These are phyloP conservation scores for Tethya wilhelma DNA, from an alignment of 37 sponge, comb jelly and placozoan species.

Conservation along the genomic window DNA sequence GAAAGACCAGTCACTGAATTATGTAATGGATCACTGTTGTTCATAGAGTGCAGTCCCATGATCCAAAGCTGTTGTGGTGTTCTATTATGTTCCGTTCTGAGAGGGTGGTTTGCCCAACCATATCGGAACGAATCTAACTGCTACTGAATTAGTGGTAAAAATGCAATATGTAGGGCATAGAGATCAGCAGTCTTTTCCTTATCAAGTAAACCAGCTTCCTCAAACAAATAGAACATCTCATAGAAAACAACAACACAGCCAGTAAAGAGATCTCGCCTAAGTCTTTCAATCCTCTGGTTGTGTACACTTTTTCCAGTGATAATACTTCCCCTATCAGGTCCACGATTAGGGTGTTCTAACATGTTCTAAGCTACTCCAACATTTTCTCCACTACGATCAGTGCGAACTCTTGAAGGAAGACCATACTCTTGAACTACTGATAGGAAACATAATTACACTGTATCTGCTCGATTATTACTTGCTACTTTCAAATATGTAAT, in stretches of 20 bases:
- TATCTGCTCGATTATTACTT: slow-evolving; percentile 63
- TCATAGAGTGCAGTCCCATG: too few species aligned
- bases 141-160: slow-evolving; percentile 37
- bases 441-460: slow-evolving; percentile 45
- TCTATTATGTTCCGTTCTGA: slow-evolving; percentile 24
- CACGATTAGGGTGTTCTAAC: slow-evolving; percentile 69
- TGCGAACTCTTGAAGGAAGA: slow-evolving; percentile 69
- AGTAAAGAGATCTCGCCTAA: slow-evolving; percentile 66
- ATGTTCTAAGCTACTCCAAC: slow-evolving; percentile 52
- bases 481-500: slow-evolving; percentile 50
- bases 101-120: slow-evolving; percentile 47
- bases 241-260: slow-evolving; percentile 57
- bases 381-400: slow-evolving; percentile 75
- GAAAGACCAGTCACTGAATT: too few species aligned
- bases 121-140: slow-evolving; percentile 43
- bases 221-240: slow-evolving; percentile 55
- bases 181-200: slow-evolving; percentile 15
- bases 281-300: slow-evolving; percentile 82
- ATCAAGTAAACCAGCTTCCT: slow-evolving; percentile 54
- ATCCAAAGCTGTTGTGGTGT: slow-evolving; percentile 20
- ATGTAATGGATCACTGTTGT: too few species aligned
- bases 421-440: slow-evolving; percentile 58
- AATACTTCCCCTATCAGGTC: slow-evolving; percentile 56
- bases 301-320: slow-evolving; percentile 68
- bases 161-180: slow-evolving; percentile 59